These are phyloP conservation scores for Mionectes macconnelli DNA, from an alignment of 2,113 vertebrate species.

Conservation along the genomic window DNA sequence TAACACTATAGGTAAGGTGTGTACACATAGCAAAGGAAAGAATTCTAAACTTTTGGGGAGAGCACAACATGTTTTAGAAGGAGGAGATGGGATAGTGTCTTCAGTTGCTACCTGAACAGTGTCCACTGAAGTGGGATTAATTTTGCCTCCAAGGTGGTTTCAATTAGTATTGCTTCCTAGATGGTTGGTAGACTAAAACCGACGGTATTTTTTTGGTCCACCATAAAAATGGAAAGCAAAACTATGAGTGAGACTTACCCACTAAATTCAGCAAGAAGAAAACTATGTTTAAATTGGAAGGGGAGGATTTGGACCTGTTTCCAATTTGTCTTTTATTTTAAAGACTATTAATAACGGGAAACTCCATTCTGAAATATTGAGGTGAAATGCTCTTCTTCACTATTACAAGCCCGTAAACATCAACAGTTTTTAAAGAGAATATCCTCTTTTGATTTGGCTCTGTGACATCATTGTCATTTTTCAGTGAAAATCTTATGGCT, in stretches of 20 bases:
- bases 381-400: neutral
- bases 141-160: neutral
- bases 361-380: neutral
- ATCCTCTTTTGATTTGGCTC: neutral
- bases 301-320: neutral
- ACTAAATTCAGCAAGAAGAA: neutral
- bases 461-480: neutral
- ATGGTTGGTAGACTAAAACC: neutral
- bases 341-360: neutral
- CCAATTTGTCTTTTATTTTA: neutral
- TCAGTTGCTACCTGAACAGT: neutral
- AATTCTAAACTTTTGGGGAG: neutral
- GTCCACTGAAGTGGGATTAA: neutral
- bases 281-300: neutral
- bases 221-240: neutral
- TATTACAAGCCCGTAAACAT: neutral
- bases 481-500: neutral
- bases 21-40: neutral
- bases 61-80: neutral
- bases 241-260: neutral
- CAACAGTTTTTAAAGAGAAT: neutral
- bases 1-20: neutral
- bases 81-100: neutral
- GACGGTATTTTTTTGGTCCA: rapidly evolving
- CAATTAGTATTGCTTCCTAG: neutral